These are phyloP conservation scores for Tillus elongatus DNA, from an alignment of 2,888 invertebrate genomes.

Conservation along the genomic window DNA sequence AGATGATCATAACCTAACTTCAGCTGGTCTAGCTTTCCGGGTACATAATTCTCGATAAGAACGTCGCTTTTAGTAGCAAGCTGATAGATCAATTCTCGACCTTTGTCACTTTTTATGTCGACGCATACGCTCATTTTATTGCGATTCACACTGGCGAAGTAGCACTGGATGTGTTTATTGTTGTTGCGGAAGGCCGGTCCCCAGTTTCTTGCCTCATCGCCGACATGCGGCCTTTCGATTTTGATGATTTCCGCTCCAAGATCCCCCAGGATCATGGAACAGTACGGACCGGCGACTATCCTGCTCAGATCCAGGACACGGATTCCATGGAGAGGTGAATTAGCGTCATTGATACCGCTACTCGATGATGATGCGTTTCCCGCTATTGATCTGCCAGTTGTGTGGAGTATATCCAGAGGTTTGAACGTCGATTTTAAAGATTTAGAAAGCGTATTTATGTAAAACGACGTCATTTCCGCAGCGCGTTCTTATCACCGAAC, in stretches of 20 bases:
- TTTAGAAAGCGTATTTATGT: conserved; percentile 6
- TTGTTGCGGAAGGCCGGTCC: conserved; percentile 77
- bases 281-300: conserved; percentile 89
- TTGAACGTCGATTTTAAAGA: neutral
- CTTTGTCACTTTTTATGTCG: conserved; percentile 64
- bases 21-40: conserved; percentile 71
- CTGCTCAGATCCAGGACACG: conserved; percentile 73
- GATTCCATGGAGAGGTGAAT: conserved; percentile 58
- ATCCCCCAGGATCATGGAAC: conserved; percentile 89
- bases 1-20: conserved; percentile 74
- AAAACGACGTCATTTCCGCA: conserved; percentile 3
- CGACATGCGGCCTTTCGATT: conserved; percentile 73
- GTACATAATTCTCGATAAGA: conserved; percentile 87
- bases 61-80: conserved; percentile 75
- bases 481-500: neutral
- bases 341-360: conserved; percentile 13
- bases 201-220: conserved; percentile 88
- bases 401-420: neutral
- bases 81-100: conserved; percentile 57
- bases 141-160: conserved; percentile 82
- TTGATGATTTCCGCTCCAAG: conserved; percentile 89
- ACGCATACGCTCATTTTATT: conserved; percentile 91
- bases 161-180: conserved; percentile 58
- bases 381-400: neutral
- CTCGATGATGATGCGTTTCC: neutral